phyloP scores from a whole-genome alignment of 2,113 vertebrate genomes.

The Pelmatolapia mariae region DNA sequence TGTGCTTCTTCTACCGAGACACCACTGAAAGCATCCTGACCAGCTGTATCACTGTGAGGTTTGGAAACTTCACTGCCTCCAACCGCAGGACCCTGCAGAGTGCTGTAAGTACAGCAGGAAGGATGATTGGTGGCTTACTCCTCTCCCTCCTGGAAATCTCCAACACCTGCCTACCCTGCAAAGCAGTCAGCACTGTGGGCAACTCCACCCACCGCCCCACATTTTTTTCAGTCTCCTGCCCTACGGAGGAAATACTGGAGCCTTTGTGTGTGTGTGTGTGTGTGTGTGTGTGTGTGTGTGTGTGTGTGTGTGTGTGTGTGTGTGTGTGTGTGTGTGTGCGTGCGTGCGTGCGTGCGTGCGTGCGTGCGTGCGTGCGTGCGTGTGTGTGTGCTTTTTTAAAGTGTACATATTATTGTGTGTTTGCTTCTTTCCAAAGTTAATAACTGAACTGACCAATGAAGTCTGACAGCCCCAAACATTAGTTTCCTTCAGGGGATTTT shows the following conservation, averaged over 20 bases:
- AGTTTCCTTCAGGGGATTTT: background rate
- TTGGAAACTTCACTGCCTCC: background rate
- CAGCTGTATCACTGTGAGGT: background rate
- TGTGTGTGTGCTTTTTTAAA: background rate
- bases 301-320: background rate
- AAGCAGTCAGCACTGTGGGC: background rate
- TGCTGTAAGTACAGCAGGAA: background rate
- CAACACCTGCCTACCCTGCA: background rate
- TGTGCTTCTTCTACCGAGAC: background rate
- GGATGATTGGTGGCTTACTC: background rate
- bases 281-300: background rate
- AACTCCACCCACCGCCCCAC: background rate
- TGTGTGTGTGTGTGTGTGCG: too few relatives aligned
- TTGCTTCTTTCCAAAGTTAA: background rate
- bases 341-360: too few relatives aligned
- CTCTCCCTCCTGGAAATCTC: background rate
- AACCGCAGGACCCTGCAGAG: background rate
- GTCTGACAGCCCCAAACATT: background rate
- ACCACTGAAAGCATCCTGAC: background rate
- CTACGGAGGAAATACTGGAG: background rate
- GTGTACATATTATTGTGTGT: background rate
- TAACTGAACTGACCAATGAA: background rate
- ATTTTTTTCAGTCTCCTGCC: background rate
- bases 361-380: background rate
- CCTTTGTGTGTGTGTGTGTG: background rate